Evolutionary conservation across 2,113 vertebrate genomes (phyloP), one percentile per base, ranked within the genome.

Genomic region (Myotis yumanensis): DNA sequence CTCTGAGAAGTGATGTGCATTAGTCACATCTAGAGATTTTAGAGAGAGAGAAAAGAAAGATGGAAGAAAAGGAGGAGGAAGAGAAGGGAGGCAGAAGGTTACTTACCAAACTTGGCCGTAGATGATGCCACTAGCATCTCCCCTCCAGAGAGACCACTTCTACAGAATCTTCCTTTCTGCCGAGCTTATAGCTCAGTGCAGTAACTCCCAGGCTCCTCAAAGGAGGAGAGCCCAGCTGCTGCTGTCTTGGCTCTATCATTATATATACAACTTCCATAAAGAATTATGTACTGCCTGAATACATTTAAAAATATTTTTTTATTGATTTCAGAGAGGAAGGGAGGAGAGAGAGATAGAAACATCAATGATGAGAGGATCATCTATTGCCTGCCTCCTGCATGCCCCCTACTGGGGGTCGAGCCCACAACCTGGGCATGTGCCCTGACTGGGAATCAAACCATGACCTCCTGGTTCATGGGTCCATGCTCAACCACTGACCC

Each of bases 221-320:
- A 62, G 62, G 84, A 97, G 93, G 95, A 64, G 5, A 93, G 82
- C 86, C 92, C 88, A 99, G 75, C 99, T 98, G 5, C 98, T 98
- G 97, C 98, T 99, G 97, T 99, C 99, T 94, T 99, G 99, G 99
- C 89, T 99, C 99, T 91, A 98, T 97, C 46, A 32, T 48, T 77
- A 96, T 95, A 97, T 98, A 98, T 87, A 97, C 97, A 96, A 94
- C 97, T 99, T 98, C 98, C 98, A 97, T 98, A 98, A 98, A 98
- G 94, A 95, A 97, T 98, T 98, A 89, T 98, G 95, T 98, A 98
- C 97, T 98, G 98, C 97, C 96, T 96, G 97, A 97, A 98, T 96
- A 97, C 96, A 98, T 97, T 62, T 30, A 62, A 62, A 62, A 28
- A 28, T 28, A 59, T 28, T 62, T 28, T 62, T 62, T 28, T 62